Conservation (phyloP, 2,888 invertebrate species). For the Drosophila colorata region DNA sequence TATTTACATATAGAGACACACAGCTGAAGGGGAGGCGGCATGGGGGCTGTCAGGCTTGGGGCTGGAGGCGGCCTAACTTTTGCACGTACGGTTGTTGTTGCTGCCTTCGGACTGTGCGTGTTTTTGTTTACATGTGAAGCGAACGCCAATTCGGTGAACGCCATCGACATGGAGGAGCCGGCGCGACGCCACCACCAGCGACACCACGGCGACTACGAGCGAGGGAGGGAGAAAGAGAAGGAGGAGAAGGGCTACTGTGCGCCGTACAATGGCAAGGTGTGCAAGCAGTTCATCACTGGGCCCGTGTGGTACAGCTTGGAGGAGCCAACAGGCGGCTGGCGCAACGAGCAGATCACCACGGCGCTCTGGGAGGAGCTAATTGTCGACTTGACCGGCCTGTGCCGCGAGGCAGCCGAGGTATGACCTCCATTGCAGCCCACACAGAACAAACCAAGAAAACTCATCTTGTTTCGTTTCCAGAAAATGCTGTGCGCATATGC, state of each 20-base stretch:
- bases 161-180: constrained; percentile 68
- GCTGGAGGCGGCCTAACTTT: constrained; percentile 31
- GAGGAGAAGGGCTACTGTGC: constrained; percentile 91
- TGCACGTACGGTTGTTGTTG: constrained; percentile 25
- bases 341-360: constrained; percentile 93
- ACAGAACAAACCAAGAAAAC: neutral
- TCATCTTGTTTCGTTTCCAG: constrained; percentile 82
- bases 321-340: constrained; percentile 88
- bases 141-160: constrained; percentile 68
- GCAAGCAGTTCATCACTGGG: constrained; percentile 89
- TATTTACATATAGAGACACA: constrained; percentile 48
- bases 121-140: constrained; percentile 76
- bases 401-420: constrained; percentile 94
- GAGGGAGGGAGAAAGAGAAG: constrained; percentile 24
- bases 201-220: constrained; percentile 63
- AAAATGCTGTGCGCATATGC: constrained; percentile 96
- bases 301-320: constrained; percentile 92
- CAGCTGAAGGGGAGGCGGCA: constrained; percentile 40
- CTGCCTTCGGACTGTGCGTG: constrained; percentile 66
- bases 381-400: constrained; percentile 91
- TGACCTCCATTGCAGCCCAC: constrained; percentile 1
- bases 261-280: constrained; percentile 94
- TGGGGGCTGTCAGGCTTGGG: constrained; percentile 40
- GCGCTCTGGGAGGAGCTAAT: constrained; percentile 95
- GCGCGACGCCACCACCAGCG: constrained; percentile 71